Base-by-base conservation (phyloP, 1,140 invertebrate genomes). In the Brachionus angularis region DNA sequence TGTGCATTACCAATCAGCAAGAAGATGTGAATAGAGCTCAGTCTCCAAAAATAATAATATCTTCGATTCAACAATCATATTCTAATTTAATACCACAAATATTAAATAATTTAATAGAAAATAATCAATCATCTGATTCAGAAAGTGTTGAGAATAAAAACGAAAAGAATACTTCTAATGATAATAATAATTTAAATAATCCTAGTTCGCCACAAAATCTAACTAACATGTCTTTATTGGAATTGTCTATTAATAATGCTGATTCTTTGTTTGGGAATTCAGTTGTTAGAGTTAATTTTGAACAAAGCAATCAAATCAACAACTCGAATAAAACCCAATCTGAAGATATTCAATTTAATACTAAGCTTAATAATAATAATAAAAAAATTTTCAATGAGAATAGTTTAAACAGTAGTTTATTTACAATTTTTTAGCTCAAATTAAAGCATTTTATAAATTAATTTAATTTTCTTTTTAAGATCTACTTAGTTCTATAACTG, bases 201-300 rank as follows among this genome's bases (percentile, higher is more conserved):
- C n/a, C n/a, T 58, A 34, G 53, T 12, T 58, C 53, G n/a, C 53
- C 53, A n/a, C 53, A 58, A 58, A 58, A 58, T 39, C 39, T 58
- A n/a, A 58, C 53, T 8, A 58, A 25, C n/a, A 58, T 58, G 53
- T 58, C 53, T 12, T 16, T 58, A 14, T 23, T 58, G 10, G 53
- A 58, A 39, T 42, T 58, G 33, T 39, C 33, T 23, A 58, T 58
- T 1, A 58, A 58, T 42, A 58, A 58, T 58, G 53, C 33, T 18
- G 53, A 58, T 27, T 58, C 53, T 1, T 39, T 58, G 16, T 58
- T 58, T 39, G 53, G 53, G 10, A 23, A 31, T 29, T 58, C 53
- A 16, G 53, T 58, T 5, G 36, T 58, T 58, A 36, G 53, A 14
- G 2, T 58, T 14, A 58, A 58, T 25, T 21, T 18, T 34, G 25